Conservation (phyloP, 35 echinoderm and acorn worm species). For the Anneissia japonica region DNA sequence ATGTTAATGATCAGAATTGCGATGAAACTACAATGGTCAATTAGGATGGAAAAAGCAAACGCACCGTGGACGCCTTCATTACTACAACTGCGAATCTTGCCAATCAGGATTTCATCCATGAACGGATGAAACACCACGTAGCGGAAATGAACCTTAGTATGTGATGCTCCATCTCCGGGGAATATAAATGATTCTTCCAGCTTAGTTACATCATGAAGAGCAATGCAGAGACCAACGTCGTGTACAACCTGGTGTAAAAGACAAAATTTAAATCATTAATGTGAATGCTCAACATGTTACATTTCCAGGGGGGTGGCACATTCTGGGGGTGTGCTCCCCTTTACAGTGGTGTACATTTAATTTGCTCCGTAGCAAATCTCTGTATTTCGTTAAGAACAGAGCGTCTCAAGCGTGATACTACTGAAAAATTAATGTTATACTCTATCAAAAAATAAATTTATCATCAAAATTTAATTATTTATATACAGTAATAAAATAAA, state of each 20-base stretch:
- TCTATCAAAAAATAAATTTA: too few relatives aligned
- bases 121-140: slow-evolving; percentile 91
- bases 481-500: too few relatives aligned
- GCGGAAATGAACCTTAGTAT: slow-evolving; percentile 92
- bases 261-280: too few relatives aligned
- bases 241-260: slow-evolving; percentile 60
- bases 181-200: slow-evolving; percentile 90
- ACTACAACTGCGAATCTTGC: slow-evolving; percentile 83
- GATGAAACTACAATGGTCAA: not conserved
- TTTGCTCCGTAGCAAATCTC: too few relatives aligned
- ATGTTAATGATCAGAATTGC: not conserved
- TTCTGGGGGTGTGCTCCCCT: too few relatives aligned
- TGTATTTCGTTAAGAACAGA: too few relatives aligned
- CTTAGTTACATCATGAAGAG: slow-evolving; percentile 89
- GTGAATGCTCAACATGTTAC: too few relatives aligned
- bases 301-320: too few relatives aligned
- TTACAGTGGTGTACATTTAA: too few relatives aligned
- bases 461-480: too few relatives aligned
- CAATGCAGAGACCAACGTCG: slow-evolving; percentile 94
- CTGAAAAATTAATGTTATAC: too few relatives aligned
- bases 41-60: not conserved
- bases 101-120: slow-evolving; percentile 87
- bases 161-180: slow-evolving; percentile 92
- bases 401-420: too few relatives aligned
- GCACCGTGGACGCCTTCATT: slow-evolving; percentile 92